These are phyloP conservation scores for Plutella xylostella DNA, from an alignment of 2,888 invertebrate species.

Conservation along the genomic window DNA sequence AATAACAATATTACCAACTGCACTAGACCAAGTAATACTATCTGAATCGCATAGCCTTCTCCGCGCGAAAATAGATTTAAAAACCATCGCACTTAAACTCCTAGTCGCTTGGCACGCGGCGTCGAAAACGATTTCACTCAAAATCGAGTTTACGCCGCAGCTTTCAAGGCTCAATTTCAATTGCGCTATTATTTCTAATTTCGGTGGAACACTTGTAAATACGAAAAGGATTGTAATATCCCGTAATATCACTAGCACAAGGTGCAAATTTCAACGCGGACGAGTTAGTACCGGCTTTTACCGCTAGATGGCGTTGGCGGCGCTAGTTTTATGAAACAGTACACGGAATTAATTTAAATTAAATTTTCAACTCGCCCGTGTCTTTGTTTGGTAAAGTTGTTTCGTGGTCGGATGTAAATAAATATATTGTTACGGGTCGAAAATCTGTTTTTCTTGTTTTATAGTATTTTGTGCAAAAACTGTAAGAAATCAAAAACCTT, in stretches of 20 bases:
- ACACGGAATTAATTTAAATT: not conserved
- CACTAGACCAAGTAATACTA: slow-evolving; percentile 2
- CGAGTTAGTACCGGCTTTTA: not conserved
- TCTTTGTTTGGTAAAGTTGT: too few relatives aligned
- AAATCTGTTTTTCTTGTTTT: too few relatives aligned
- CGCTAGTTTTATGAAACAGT: not conserved
- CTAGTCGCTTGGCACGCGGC: not conserved
- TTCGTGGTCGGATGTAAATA: too few relatives aligned
- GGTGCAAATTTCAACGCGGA: not conserved
- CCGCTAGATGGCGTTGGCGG: not conserved
- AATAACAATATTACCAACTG: slow-evolving; percentile 5
- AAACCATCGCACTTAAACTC: not conserved
- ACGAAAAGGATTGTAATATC: not conserved
- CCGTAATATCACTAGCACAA: not conserved
- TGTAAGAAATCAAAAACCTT: too few relatives aligned
- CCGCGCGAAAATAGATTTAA: not conserved
- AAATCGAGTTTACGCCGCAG: not conserved
- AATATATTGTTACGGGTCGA: too few relatives aligned
- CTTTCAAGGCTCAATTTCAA: not conserved
- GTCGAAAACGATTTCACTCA: not conserved
- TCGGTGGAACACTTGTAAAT: not conserved
- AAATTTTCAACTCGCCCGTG: not conserved
- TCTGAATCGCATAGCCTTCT: not conserved
- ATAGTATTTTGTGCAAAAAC: too few relatives aligned
- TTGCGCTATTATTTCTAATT: not conserved